These are phyloP conservation scores for Elysia crispata DNA, from an alignment of 2,888 invertebrate genomes.

Conservation along the genomic window DNA sequence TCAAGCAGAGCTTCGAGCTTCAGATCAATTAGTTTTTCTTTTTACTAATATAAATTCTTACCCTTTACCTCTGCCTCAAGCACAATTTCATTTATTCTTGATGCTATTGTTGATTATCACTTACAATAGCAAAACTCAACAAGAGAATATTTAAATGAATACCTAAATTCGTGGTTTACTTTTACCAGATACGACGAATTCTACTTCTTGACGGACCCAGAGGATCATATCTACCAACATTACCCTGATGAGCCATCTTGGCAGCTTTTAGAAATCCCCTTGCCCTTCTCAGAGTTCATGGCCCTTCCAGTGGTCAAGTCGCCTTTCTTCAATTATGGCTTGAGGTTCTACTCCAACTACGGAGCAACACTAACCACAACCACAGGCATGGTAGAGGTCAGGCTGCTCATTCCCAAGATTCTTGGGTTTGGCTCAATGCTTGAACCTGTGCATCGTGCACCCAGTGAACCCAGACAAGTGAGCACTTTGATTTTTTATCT, in stretches of 20 bases:
- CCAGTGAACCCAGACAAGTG: slow-evolving; percentile 58
- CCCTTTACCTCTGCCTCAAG: no score
- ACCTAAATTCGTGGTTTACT: no score
- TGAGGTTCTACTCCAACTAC: slow-evolving; percentile 69
- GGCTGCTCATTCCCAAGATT: slow-evolving; percentile 70
- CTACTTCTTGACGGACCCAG: slow-evolving; percentile 77
- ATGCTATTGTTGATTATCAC: no score
- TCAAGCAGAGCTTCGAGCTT: no score
- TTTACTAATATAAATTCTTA: no score
- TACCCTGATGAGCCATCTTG: slow-evolving; percentile 76
- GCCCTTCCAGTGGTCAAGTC: slow-evolving; percentile 78
- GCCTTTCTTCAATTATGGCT: slow-evolving; percentile 77
- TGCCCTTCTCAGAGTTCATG: slow-evolving; percentile 78
- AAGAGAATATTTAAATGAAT: no score
- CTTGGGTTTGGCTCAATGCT: slow-evolving; percentile 70
- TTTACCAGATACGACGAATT: slow-evolving; percentile 72
- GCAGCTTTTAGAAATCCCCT: slow-evolving; percentile 78
- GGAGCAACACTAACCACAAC: slow-evolving; percentile 69
- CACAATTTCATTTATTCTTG: no score
- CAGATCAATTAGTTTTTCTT: no score
- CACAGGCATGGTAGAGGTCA: slow-evolving; percentile 72
- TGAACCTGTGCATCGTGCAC: slow-evolving; percentile 65
- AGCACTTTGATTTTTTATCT: no score
- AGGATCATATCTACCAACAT: slow-evolving; percentile 76
- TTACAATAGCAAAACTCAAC: no score